These are phyloP conservation scores for Drosophila novamexicana DNA, from an alignment of 1,140 invertebrate genomes.

Conservation along the genomic window DNA sequence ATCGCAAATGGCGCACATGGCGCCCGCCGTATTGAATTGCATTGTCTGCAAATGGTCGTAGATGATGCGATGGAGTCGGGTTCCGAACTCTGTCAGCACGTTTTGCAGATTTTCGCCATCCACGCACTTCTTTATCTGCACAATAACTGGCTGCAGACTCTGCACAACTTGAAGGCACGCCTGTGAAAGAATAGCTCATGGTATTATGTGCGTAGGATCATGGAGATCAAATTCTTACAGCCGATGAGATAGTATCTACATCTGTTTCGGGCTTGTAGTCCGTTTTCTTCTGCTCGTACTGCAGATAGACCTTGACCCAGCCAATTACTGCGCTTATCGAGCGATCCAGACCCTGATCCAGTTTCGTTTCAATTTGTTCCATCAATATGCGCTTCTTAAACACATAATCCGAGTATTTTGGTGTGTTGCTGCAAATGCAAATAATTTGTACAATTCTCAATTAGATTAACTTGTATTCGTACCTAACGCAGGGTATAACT, in stretches of 20 bases:
- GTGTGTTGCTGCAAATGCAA: conserved; percentile 89
- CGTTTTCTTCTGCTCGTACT: conserved; percentile 97
- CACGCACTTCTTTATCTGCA: conserved; percentile 92
- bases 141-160: conserved; percentile 91
- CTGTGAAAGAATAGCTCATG: conserved; percentile 85
- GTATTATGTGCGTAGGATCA: conserved; percentile 76
- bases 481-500: conserved; percentile 95
- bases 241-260: conserved; percentile 90
- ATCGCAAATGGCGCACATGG: conserved; percentile 99
- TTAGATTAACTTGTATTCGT: conserved; percentile 72
- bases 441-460: neutral
- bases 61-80: conserved; percentile 95
- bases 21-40: conserved; percentile 97
- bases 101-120: conserved; percentile 97
- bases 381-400: conserved; percentile 94
- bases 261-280: conserved; percentile 98
- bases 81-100: conserved; percentile 94
- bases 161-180: conserved; percentile 95
- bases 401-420: conserved; percentile 94
- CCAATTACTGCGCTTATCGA: conserved; percentile 94
- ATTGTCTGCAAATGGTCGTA: conserved; percentile 98
- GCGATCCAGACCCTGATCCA: conserved; percentile 95
- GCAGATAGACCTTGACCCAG: conserved; percentile 96
- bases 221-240: conserved; percentile 84
- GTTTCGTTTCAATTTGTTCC: conserved; percentile 95